Evolutionary conservation across 1,140 invertebrate genomes (phyloP), one percentile per base, ranked within the genome.

Genomic region (Xylocopa sonorina): DNA sequence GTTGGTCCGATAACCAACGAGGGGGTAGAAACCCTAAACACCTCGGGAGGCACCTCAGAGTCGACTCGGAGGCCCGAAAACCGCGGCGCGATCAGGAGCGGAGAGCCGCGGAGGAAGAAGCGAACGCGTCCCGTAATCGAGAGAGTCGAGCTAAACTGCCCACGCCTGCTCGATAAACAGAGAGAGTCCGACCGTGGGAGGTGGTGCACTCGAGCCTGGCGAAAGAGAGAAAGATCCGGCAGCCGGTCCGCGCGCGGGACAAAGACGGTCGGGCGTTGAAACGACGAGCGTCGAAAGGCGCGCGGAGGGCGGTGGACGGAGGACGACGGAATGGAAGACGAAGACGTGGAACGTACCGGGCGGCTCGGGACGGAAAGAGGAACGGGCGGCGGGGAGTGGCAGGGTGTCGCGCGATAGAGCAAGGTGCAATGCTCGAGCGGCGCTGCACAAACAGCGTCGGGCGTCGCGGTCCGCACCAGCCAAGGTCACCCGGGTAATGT

Each of bases 401-500:
- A 38, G 63, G 50, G 74, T 77, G 87, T 89, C 89, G 84, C 57
- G 88, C 88, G 91, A 92, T 92, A 92, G 88, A 91, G 89, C 88
- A 91, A 93, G 91, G 91, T 93, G 92, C 92, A 93, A 93, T 89
- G 92, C 89, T 91, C 91, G 90, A 86, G 85, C 87, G 81, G 88
- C 87, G 87, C 89, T 92, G 91, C 89, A 90, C 91, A 92, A 92
- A 92, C 91, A 92, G 88, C 88, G 88, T 72, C 85, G 85, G 82
- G 78, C 88, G 86, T 86, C 87, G 88, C 86, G 84, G 87, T 88
- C 86, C 86, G 84, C 85, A 88, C 83, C 90, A 91, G 85, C 90
- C 92, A 93, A 93, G 92, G 92, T 93, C 92, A 92, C 87, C 89
- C 91, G 91, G 92, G 91, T 92, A 92, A 93, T 92, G 92, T 92